Evolutionary conservation across 2,113 vertebrate species (phyloP).

Genomic region (Rhipidura dahli): DNA sequence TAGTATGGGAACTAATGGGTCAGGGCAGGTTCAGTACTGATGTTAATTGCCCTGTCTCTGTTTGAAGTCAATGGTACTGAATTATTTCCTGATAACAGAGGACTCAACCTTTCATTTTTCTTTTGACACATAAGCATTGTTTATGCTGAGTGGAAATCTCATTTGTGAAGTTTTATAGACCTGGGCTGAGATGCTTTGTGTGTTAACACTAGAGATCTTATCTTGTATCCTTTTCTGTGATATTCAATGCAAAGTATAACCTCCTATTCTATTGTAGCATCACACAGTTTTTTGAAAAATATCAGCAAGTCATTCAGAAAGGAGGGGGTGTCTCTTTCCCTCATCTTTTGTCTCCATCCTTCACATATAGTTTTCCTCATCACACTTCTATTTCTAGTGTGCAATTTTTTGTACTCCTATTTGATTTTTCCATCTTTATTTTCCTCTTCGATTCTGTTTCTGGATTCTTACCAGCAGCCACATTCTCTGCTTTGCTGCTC

Average conservation of each 20-base stretch:
- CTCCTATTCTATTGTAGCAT: background rate
- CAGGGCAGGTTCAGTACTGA: background rate
- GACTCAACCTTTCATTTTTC: background rate
- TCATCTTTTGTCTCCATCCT: background rate
- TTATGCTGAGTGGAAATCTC: background rate
- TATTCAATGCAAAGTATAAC: background rate
- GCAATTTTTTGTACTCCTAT: background rate
- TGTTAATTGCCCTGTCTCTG: background rate
- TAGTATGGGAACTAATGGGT: background rate
- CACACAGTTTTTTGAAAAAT: background rate
- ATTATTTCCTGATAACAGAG: background rate
- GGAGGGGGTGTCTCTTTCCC: background rate
- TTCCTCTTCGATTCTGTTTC: background rate
- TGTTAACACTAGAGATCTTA: background rate
- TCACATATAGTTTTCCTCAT: background rate
- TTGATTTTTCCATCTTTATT: background rate
- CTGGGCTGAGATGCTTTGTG: background rate
- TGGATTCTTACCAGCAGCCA: background rate
- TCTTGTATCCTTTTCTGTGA: background rate
- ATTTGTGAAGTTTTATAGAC: background rate
- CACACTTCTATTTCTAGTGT: background rate
- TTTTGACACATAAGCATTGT: background rate
- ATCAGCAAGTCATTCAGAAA: background rate
- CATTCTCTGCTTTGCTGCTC: background rate
- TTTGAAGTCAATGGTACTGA: constrained; percentile 14